Base-by-base conservation (phyloP, 2,113 vertebrate species). In the Lipophrys pholis region DNA sequence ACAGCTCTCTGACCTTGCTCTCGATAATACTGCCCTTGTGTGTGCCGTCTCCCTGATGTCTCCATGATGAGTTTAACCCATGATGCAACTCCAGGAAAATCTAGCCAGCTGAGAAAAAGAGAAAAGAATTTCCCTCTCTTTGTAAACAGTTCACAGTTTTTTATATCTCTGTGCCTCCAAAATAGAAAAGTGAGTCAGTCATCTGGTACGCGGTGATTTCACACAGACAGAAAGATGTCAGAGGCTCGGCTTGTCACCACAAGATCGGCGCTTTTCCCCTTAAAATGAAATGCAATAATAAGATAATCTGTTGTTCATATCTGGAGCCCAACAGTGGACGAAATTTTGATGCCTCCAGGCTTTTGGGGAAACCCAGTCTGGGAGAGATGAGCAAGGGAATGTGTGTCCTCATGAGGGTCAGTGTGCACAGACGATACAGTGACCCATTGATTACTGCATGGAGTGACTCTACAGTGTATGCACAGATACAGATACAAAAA, bases 11-110 rank as follows among this genome's bases (percentile, higher is more conserved):
- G 80, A 83, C 88, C 79, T 82, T 77, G 77, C 73, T 72, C 73
- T 66, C 59, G 40, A 86, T 87, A 92, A 93, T 89, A 49, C 85
- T 50, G 66, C 59, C 83, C 89, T 92, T 92, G 92, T 92, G 70
- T 69, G 56, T 46, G 50, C 82, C 45, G 75, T 77, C 76, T 82
- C 75, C 60, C 70, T 36, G 7, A 50, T 74, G 87, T 85, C 80
- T 68, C 43, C 58, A 42, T 59, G 61, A 74, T 63, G 73, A 73
- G 60, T 78, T 83, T 80, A 71, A 81, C 55, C 86, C 84, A 87
- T 90, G 90, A 92, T 87, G 84, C 83, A 90, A 92, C 65, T 54
- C 50, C 30, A 21, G 8, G 75, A 83, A 86, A 80, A 85, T 88
- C 64, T 73, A 70, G 51, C 53, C 67, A 73, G 69, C 76, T 70